Base-by-base conservation (phyloP, 2,113 vertebrate genomes). In the Cercocebus atys region DNA sequence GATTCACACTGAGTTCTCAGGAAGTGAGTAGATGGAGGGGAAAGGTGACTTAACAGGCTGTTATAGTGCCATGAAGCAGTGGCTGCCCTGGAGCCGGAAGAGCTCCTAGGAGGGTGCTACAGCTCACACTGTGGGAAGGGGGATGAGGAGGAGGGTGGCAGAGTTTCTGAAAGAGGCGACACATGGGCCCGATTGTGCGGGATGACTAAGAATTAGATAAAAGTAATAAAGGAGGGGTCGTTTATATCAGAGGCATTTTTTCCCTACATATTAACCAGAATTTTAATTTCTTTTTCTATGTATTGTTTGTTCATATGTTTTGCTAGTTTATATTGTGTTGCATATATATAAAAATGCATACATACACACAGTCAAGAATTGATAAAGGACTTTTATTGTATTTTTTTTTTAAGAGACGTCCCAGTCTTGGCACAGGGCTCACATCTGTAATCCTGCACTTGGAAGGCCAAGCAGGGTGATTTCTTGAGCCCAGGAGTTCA, bases 21-120 rank as follows among this genome's bases (percentile, higher is more conserved):
- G 64, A 25, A 8, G 13, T 47, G 6, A 25, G n/a, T 8, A 6
- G 45, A 40, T 73, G 68, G 23, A 68, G 47, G 57, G 66, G 32
- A 55, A 4, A 57, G 30, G 1, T 0, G 20, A 32, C 32, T 32
- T n/a, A 55, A 2, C 2, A 47, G 32, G 10, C 13, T n/a, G 0
- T 52, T 2, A 11, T 0, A 17, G n/a, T 4, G n/a, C 10, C 45
- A 38, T 12, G 1, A 8, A 35, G 6, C 2, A 3, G 17, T 14
- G 22, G 30, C 55, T 17, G 8, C 7, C n/a, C 3, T 9, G 3
- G 11, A 30, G 8, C 8, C 14, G 11, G 17, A n/a, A 52, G 59
- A 57, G 16, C n/a, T 30, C 22, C 32, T 3, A 47, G 40, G 17
- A 40, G 43, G 27, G 23, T 9, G 11, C 17, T 68, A 5, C 20